Evolutionary conservation across 2,113 vertebrate species (phyloP).

Genomic region (Lonchura striata): DNA sequence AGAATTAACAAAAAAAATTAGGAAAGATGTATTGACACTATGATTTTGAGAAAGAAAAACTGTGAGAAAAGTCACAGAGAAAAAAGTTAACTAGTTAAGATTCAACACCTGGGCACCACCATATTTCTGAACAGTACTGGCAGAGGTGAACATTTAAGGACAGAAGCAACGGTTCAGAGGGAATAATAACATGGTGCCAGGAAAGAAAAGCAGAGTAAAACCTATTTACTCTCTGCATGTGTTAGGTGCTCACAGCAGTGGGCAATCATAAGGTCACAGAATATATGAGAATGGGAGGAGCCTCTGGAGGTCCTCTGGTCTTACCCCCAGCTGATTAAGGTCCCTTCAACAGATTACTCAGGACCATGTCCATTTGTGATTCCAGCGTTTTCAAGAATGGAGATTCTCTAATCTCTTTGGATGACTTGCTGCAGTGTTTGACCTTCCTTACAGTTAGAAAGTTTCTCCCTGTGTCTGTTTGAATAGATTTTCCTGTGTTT

Average conservation of each 20-base stretch:
- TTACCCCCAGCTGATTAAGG: accelerated
- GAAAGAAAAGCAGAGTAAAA: neutral
- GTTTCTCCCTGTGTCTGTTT: neutral
- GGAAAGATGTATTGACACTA: neutral
- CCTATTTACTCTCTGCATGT: neutral
- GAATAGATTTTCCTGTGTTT: neutral
- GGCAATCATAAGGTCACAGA: neutral
- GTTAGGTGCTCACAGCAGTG: neutral
- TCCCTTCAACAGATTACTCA: neutral
- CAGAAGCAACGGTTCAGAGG: neutral
- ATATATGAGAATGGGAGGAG: accelerated
- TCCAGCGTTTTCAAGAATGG: neutral
- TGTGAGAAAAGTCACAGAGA: neutral
- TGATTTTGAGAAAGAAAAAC: neutral
- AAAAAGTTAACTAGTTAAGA: neutral
- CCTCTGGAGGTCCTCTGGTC: neutral
- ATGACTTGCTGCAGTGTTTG: neutral
- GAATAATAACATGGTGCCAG: neutral
- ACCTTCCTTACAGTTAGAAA: neutral
- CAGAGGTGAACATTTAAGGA: neutral
- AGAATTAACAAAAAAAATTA: neutral
- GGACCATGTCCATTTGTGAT: neutral
- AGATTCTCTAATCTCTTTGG: neutral
- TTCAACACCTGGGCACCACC: neutral
- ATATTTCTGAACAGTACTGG: neutral